These are phyloP conservation scores for Pteronotus mesoamericanus DNA, from an alignment of 2,797 vertebrate genomes.

Conservation along the genomic window DNA sequence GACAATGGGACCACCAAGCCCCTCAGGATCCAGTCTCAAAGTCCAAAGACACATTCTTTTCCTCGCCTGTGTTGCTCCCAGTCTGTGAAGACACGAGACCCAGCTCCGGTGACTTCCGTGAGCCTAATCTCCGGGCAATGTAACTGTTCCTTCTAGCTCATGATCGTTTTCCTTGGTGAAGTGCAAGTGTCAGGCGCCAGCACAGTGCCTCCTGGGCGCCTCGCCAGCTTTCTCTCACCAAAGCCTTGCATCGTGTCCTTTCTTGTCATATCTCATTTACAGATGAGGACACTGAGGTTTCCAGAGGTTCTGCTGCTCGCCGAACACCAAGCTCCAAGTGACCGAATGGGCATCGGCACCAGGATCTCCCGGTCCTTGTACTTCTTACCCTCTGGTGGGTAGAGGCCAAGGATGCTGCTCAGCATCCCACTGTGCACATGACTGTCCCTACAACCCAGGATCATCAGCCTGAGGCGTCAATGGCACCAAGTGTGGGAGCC, in stretches of 20 bases:
- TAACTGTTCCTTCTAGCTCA: rapidly evolving
- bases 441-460: rapidly evolving
- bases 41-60: too few relatives aligned
- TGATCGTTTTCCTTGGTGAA: neutral
- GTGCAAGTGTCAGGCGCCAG: neutral
- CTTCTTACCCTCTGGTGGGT: neutral
- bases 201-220: rapidly evolving
- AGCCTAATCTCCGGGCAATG: rapidly evolving
- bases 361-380: neutral
- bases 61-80: neutral
- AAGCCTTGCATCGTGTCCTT: neutral
- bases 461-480: rapidly evolving
- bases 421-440: rapidly evolving
- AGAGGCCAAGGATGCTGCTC: neutral
- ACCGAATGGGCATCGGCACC: neutral
- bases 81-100: neutral
- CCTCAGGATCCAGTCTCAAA: neutral
- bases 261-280: neutral
- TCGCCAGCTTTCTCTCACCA: neutral
- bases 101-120: neutral
- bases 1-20: neutral
- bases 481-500: rapidly evolving
- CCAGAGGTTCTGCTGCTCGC: neutral
- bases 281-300: neutral
- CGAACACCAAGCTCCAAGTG: neutral